Conservation (phyloP, 2,888 invertebrate genomes). For the Drosophila borborema region DNA sequence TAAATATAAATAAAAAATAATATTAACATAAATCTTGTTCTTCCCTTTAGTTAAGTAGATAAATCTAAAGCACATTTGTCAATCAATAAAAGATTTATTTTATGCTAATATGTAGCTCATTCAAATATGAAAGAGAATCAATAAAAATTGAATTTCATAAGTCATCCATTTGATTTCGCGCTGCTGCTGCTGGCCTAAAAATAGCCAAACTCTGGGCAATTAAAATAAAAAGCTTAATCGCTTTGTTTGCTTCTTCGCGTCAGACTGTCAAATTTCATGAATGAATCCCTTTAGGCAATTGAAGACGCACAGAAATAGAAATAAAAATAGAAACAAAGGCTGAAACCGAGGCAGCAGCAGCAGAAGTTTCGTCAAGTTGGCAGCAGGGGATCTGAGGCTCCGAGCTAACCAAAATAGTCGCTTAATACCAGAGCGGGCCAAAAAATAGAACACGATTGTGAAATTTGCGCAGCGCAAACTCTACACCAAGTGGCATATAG, state of each 20-base stretch:
- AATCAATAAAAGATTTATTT: neutral
- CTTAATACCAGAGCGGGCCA: slow-evolving; percentile 45
- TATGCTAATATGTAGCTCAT: neutral
- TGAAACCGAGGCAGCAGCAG: neutral
- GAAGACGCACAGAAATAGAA: slow-evolving; percentile 42
- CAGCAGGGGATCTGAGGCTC: slow-evolving; percentile 16
- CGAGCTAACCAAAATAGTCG: slow-evolving; percentile 61
- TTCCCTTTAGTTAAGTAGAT: neutral
- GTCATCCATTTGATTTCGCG: slow-evolving; percentile 15
- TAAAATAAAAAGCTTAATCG: slow-evolving; percentile 70
- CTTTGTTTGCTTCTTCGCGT: slow-evolving; percentile 55
- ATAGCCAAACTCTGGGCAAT: slow-evolving; percentile 59
- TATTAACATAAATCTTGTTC: too few species aligned
- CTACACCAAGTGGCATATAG: slow-evolving; percentile 43
- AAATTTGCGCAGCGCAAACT: slow-evolving; percentile 69
- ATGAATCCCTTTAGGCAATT: slow-evolving; percentile 66
- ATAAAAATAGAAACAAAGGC: slow-evolving; percentile 5
- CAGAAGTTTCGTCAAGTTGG: slow-evolving; percentile 69
- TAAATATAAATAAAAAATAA: neutral
- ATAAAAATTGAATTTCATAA: slow-evolving; percentile 16
- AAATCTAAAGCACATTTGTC: neutral
- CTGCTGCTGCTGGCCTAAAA: slow-evolving; percentile 45
- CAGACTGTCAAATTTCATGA: slow-evolving; percentile 73
- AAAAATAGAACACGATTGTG: slow-evolving; percentile 62
- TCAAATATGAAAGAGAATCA: slow-evolving; percentile 1